Evolutionary conservation across 2,113 vertebrate genomes (phyloP).

Genomic region (Tupaia tana): DNA sequence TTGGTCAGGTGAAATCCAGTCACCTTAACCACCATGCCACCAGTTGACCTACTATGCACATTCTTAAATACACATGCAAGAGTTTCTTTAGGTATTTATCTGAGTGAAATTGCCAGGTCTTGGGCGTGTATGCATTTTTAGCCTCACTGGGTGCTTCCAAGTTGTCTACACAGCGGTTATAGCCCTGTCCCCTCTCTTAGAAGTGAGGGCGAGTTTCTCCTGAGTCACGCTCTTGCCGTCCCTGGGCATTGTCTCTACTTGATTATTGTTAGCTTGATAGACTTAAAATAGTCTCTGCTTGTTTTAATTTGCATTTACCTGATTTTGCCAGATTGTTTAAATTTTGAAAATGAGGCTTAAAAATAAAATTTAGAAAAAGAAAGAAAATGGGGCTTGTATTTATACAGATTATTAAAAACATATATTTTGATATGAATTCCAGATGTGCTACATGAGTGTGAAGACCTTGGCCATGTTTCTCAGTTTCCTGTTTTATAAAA

Average conservation of each 20-base stretch:
- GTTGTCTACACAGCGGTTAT: not conserved
- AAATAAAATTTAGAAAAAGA: too few relatives aligned
- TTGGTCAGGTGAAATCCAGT: too few relatives aligned
- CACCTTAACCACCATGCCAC: too few relatives aligned
- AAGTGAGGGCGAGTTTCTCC: not conserved
- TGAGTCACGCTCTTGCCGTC: not conserved
- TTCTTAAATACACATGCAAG: not conserved
- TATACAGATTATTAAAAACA: not conserved
- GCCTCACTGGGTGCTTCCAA: not conserved
- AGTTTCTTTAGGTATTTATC: not conserved
- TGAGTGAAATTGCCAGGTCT: not conserved
- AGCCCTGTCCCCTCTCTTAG: not conserved
- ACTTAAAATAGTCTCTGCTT: not conserved
- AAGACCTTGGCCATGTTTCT: not conserved
- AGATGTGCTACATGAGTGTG: not conserved
- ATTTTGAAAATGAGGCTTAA: not conserved
- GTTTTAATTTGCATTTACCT: not conserved
- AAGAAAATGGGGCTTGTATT: not conserved
- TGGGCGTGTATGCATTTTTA: not conserved
- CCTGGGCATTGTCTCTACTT: not conserved
- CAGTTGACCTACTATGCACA: not conserved
- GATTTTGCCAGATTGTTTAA: not conserved
- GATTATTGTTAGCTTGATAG: not conserved
- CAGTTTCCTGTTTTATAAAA: not conserved
- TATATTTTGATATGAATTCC: not conserved